Base-by-base conservation (phyloP, 2,888 invertebrate genomes). In the Aphidoletes aphidimyza region DNA sequence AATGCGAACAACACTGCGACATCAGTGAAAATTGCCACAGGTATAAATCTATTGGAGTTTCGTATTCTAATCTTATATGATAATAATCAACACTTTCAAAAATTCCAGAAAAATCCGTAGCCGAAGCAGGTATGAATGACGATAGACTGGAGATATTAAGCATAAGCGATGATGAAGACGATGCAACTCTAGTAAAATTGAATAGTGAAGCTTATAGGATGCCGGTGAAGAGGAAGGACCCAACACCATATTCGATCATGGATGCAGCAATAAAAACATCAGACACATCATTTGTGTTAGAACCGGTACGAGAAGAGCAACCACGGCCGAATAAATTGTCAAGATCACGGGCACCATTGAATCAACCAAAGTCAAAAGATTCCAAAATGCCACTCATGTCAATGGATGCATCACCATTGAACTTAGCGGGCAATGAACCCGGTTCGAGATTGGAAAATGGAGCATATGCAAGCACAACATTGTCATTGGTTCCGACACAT, bases 71-170 rank as follows among this genome's bases (percentile, higher is more conserved):
- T 22, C 2, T 42, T 42, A 42, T 34, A 39, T 30, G 26, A 42
- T 45, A 42, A 3, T 30, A n/a, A 3, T 11, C 42, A 42, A 22
- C 26, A 22, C 6, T 42, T 45, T 45, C 39, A 83, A 14, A 42
- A 26, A 42, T 37, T 37, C 17, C 36, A 11, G 34, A 17, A 47
- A 11, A 47, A 47, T 47, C 47, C 11, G 47, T 14, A 49, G 86
- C 89, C 83, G 89, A 89, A 87, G 89, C 90, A 89, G 88, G 87
- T 85, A 89, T 89, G 86, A 87, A 89, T 85, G 88, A 89, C 36
- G 87, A 88, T 45, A 86, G 88, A n/a, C 88, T 89, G 85, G 88
- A 88, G 86, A 88, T 89, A 87, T 87, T 89, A 85, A 89, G 88
- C 86, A 88, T 89, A 54, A 89, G 89, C 84, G 89, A 89, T 85